These are phyloP conservation scores for Aspidiotus rigidus DNA, from an alignment of 2,888 invertebrate genomes.

Conservation along the genomic window DNA sequence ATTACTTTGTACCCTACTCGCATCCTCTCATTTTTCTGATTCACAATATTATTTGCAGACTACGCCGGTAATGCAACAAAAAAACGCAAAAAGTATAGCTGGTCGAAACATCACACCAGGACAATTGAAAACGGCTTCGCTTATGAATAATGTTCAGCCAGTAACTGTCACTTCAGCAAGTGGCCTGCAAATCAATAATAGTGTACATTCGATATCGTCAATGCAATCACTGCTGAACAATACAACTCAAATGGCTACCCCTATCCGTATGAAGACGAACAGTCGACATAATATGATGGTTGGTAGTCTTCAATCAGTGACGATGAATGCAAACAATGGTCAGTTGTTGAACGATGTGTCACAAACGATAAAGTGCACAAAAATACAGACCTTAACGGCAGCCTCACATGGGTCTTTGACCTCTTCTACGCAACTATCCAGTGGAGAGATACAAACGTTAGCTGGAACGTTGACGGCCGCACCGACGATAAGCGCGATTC, in stretches of 20 bases:
- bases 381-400: conserved; percentile 14
- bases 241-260: background rate
- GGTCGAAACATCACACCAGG: conserved; percentile 18
- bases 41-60: background rate
- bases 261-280: conserved; percentile 14
- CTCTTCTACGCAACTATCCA: conserved; percentile 14
- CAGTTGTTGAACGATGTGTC: conserved; percentile 9
- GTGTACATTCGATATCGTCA: conserved; percentile 20
- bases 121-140: conserved; percentile 9
- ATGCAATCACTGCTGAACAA: conserved; percentile 24
- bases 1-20: too few species aligned
- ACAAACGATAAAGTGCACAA: conserved; percentile 23
- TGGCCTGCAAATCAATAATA: conserved; percentile 21
- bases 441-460: conserved; percentile 34
- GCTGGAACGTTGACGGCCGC: conserved; percentile 33
- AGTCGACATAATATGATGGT: conserved; percentile 19
- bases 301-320: conserved; percentile 8
- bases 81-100: conserved; percentile 21
- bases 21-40: too few species aligned
- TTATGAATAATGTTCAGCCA: conserved; percentile 24
- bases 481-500: conserved; percentile 30
- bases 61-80: conserved; percentile 25
- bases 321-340: conserved; percentile 8
- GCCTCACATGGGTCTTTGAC: background rate
- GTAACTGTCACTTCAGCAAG: conserved; percentile 18